Conservation (phyloP, 2,888 invertebrate species). For the Pheosia gnoma region DNA sequence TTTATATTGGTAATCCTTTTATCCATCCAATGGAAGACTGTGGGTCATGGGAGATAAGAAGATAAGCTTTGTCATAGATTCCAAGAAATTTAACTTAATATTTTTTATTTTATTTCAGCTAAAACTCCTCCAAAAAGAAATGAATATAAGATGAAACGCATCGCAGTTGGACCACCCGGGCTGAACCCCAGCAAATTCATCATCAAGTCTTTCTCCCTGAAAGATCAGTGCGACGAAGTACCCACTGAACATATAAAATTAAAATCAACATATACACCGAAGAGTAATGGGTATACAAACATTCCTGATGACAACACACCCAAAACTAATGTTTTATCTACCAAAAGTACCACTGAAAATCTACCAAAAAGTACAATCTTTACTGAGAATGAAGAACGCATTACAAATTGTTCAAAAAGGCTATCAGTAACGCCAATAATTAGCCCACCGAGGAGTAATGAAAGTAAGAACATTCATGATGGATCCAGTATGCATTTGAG, state of each 20-base stretch:
- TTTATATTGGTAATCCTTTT: no score
- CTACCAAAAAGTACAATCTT: not conserved
- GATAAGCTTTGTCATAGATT: no score
- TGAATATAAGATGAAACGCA: constrained; percentile 4
- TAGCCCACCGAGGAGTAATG: not conserved
- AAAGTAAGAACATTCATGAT: constrained; percentile 5
- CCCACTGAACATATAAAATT: not conserved
- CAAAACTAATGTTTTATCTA: no score
- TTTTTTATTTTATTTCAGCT: constrained; percentile 9
- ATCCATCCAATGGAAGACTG: no score
- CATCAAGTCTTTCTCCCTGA: constrained; percentile 27
- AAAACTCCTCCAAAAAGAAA: constrained; percentile 6
- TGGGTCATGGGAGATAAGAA: no score
- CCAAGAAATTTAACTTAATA: not conserved
- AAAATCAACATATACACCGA: not conserved
- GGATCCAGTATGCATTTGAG: no score
- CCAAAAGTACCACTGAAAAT: no score
- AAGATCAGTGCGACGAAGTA: not conserved
- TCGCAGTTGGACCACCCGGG: constrained; percentile 54
- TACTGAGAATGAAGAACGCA: not conserved
- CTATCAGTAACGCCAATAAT: no score
- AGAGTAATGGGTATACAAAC: no score
- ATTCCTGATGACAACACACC: no score
- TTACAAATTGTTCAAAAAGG: not conserved
- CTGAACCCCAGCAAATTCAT: constrained; percentile 21